phyloP scores from a whole-genome alignment of 1,140 invertebrate species.

The Lamellibrachia luymesi region DNA sequence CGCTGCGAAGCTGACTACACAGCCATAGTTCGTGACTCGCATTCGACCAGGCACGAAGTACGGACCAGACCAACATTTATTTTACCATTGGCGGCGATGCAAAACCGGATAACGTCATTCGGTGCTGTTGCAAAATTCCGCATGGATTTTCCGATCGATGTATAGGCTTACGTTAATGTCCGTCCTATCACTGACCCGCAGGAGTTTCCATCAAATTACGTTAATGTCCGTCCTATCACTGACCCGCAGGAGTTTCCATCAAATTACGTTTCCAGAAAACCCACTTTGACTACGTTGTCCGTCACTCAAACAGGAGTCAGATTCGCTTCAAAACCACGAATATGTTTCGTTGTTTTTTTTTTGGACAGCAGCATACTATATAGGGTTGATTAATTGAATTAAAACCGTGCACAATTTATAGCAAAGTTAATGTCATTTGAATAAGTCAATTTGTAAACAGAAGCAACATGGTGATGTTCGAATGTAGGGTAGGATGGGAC shows the following conservation, averaged over 20 bases:
- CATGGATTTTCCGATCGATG: conserved; percentile 4
- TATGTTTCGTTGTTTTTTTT: not conserved
- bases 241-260: not conserved
- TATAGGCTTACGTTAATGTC: not conserved
- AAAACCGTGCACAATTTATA: not conserved
- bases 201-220: not conserved
- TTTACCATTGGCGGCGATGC: not conserved
- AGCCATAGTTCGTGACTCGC: not conserved
- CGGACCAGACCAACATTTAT: not conserved
- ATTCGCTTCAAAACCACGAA: not conserved
- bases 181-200: not conserved
- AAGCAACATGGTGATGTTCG: not conserved
- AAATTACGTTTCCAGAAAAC: not conserved
- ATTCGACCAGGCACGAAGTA: not conserved
- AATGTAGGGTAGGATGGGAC: not conserved
- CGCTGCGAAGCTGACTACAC: too few species aligned
- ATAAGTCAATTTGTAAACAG: not conserved
- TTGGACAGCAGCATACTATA: not conserved
- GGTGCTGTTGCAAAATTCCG: not conserved
- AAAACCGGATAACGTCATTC: not conserved
- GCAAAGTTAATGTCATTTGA: not conserved
- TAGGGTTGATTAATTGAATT: not conserved
- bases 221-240: not conserved
- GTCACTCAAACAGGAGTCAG: not conserved
- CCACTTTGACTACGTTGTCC: not conserved